Conservation (phyloP, 2,113 vertebrate genomes). For the Ictalurus punctatus region DNA sequence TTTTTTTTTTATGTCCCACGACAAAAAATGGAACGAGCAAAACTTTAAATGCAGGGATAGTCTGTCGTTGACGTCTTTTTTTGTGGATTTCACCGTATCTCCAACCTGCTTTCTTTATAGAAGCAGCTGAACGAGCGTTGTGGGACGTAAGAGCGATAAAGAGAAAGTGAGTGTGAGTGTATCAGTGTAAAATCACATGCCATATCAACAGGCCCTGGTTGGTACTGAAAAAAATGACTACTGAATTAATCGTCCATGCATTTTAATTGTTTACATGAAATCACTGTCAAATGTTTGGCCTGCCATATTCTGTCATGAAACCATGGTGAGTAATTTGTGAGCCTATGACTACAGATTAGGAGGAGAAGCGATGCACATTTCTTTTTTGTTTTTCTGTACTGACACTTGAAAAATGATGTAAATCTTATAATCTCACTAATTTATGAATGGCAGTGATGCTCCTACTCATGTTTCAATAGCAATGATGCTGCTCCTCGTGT, state of each 20-base stretch:
- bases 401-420: slow-evolving; percentile 25
- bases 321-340: slow-evolving; percentile 22
- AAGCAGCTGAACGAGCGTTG: neutral
- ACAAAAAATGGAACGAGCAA: neutral
- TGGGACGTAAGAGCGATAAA: neutral
- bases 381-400: neutral
- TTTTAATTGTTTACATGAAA: slow-evolving; percentile 48
- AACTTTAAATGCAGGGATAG: neutral
- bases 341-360: slow-evolving; percentile 35
- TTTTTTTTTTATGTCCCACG: neutral
- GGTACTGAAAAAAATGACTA: neutral
- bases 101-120: neutral
- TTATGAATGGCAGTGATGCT: slow-evolving; percentile 33
- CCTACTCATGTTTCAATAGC: slow-evolving; percentile 27
- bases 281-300: slow-evolving; percentile 33
- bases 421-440: slow-evolving; percentile 28
- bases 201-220: neutral
- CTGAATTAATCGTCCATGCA: neutral
- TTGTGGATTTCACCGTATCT: neutral
- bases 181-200: neutral
- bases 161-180: neutral
- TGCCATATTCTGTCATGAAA: slow-evolving; percentile 32
- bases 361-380: slow-evolving; percentile 10
- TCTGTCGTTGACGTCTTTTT: neutral
- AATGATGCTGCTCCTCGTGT: slow-evolving; percentile 30